Evolutionary conservation across 2,888 invertebrate species (phyloP).

Genomic region (Eupithecia centaureata): DNA sequence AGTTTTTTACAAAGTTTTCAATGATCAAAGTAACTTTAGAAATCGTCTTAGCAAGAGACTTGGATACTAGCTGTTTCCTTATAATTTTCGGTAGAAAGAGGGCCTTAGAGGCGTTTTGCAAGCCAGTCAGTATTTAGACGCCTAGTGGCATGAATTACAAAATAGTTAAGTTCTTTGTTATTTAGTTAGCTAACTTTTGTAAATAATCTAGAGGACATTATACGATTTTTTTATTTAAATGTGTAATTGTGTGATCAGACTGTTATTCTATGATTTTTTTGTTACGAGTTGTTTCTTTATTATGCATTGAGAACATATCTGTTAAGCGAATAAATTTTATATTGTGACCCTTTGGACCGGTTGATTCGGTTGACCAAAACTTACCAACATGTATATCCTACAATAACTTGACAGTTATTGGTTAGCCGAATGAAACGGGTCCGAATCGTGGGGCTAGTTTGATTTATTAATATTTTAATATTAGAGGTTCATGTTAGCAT

Average conservation of each 20-base stretch:
- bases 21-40: conserved; percentile 1
- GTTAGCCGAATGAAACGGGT: conserved; percentile 13
- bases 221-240: conserved; percentile 78
- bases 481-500: conserved; percentile 60
- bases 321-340: conserved; percentile 65
- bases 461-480: conserved; percentile 46
- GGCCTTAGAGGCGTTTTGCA: conserved; percentile 56
- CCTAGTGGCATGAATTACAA: conserved; percentile 70
- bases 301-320: conserved; percentile 76
- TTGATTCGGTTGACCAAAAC: conserved; percentile 4
- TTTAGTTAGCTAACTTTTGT: conserved; percentile 84
- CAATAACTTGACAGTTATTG: not conserved
- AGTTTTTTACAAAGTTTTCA: not conserved
- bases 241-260: conserved; percentile 83
- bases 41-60: not conserved
- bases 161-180: conserved; percentile 81
- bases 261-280: conserved; percentile 83
- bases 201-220: conserved; percentile 81
- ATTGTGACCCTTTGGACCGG: conserved; percentile 36
- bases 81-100: conserved; percentile 7
- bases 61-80: not conserved
- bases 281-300: conserved; percentile 81
- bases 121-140: conserved; percentile 80
- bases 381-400: not conserved
- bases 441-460: conserved; percentile 53